Percentiles rank a stretch among this genome's conserved stretches.
Evolutionary conservation across 2,797 vertebrate species (phyloP).

Genomic region (Muscicapa comitata): DNA sequence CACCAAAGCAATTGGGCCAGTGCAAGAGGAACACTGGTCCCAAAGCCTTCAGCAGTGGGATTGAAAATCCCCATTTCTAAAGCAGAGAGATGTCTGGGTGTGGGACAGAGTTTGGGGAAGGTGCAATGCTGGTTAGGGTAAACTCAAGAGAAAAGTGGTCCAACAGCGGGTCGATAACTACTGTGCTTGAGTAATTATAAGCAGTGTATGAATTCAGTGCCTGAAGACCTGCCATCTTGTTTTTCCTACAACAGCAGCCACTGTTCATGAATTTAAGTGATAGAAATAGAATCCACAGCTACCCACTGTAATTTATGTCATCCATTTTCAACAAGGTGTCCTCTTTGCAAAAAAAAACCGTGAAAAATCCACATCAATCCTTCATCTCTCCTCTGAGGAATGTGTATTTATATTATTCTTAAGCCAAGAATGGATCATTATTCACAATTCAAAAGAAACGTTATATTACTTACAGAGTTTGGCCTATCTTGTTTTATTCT

Average conservation of each 20-base stretch:
- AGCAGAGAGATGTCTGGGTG: neutral
- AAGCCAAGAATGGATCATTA: slow-evolving; percentile 41
- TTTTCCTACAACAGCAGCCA: neutral
- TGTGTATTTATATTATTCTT: slow-evolving; percentile 32
- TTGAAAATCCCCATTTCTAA: neutral
- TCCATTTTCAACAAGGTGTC: slow-evolving; percentile 18
- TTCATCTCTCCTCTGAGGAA: slow-evolving; percentile 30
- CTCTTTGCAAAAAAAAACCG: neutral
- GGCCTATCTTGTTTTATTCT: neutral
- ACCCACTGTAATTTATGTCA: neutral
- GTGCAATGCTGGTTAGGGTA: neutral
- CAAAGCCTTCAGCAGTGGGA: neutral
- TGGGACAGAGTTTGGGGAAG: neutral
- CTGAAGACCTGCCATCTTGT: neutral
- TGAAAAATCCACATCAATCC: neutral
- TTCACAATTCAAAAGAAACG: slow-evolving; percentile 27
- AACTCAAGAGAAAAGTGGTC: neutral
- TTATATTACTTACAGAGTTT: neutral
- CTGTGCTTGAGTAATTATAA: neutral
- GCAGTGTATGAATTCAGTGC: neutral
- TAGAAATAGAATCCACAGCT: slow-evolving; percentile 2
- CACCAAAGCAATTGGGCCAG: neutral
- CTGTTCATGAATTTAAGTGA: neutral
- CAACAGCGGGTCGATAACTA: neutral
- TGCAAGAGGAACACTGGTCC: neutral